Conservation (phyloP, 1,140 invertebrate genomes). For the Drosophila suzukii region DNA sequence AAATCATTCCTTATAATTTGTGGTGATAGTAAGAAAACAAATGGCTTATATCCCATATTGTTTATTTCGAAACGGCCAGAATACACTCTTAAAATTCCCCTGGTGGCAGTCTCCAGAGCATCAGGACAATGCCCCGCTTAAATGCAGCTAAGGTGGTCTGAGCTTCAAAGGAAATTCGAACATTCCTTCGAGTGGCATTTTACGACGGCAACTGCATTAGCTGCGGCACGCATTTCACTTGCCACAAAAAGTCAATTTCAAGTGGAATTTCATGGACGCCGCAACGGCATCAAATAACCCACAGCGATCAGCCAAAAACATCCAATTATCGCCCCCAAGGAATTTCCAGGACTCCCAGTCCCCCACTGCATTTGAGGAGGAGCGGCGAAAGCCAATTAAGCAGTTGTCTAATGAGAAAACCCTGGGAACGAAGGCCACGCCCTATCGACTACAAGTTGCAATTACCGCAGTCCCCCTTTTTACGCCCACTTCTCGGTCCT, state of each 20-base stretch:
- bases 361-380: slow-evolving; percentile 3
- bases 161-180: slow-evolving; percentile 9
- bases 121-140: slow-evolving; percentile 10
- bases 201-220: slow-evolving; percentile 25
- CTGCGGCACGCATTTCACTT: slow-evolving; percentile 1
- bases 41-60: too few species aligned
- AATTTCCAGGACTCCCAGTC: slow-evolving; percentile 13
- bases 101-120: background rate
- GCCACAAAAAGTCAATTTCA: slow-evolving; percentile 37
- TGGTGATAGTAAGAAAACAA: too few species aligned
- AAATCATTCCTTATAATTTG: too few species aligned
- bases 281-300: slow-evolving; percentile 12
- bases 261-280: slow-evolving; percentile 17
- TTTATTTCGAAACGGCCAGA: too few species aligned
- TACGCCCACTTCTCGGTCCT: background rate
- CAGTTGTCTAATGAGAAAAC: slow-evolving; percentile 50
- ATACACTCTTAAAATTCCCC: background rate
- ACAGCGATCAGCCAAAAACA: slow-evolving; percentile 36
- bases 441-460: slow-evolving; percentile 33
- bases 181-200: slow-evolving; percentile 12
- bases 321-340: slow-evolving; percentile 38
- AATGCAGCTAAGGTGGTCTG: background rate
- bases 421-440: slow-evolving; percentile 36
- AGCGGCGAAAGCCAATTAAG: slow-evolving; percentile 55
- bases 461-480: slow-evolving; percentile 30